Conservation (phyloP, 2,888 invertebrate genomes). For the Girardia tigrina region DNA sequence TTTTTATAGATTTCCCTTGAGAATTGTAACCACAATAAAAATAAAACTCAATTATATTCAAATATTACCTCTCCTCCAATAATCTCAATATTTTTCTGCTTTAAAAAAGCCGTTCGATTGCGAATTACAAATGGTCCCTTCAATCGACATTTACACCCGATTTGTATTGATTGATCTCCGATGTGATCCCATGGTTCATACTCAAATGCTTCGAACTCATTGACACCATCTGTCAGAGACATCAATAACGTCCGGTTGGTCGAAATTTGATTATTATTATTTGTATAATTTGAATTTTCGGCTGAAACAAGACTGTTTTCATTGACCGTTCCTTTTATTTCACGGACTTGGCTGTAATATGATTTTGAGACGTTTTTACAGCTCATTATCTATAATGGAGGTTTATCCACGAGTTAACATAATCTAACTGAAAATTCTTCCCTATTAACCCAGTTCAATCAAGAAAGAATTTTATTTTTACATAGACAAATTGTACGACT, state of each 20-base stretch:
- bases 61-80: neutral
- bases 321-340: neutral
- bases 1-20: too few relatives aligned
- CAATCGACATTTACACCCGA: constrained; percentile 12
- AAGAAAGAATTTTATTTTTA: too few relatives aligned
- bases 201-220: constrained; percentile 4
- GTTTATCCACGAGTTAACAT: too few relatives aligned
- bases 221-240: neutral
- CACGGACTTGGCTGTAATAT: neutral
- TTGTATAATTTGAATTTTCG: too few relatives aligned
- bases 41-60: too few relatives aligned
- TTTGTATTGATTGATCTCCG: neutral
- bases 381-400: neutral
- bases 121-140: neutral
- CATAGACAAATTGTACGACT: too few relatives aligned
- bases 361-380: neutral
- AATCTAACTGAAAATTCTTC: too few relatives aligned
- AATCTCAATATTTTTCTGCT: neutral
- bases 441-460: too few relatives aligned
- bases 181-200: neutral
- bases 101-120: neutral
- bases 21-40: too few relatives aligned
- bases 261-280: too few relatives aligned
- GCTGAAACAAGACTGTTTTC: neutral
- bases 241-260: too few relatives aligned